Percentiles rank a stretch among this genome's conserved stretches.
Evolutionary conservation across 1,140 invertebrate species (phyloP).

Genomic region (Acromyrmex heyeri): DNA sequence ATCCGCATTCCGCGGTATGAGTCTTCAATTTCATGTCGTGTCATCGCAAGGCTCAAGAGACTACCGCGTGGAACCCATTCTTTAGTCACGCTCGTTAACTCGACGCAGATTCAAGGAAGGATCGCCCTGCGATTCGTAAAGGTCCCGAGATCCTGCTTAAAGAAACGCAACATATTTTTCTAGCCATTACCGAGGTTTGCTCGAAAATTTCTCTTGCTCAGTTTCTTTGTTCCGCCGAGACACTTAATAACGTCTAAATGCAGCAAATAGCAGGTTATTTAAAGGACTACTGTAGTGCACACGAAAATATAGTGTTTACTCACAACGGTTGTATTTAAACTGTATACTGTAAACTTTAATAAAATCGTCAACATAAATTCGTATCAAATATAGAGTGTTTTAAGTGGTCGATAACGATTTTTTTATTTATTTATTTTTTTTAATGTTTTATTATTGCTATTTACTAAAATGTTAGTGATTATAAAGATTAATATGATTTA

Average conservation of each 20-base stretch:
- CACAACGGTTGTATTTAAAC: not conserved
- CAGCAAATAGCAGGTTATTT: not conserved
- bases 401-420: not conserved
- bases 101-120: slow-evolving; percentile 3
- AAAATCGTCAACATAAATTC: not conserved
- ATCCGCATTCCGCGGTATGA: not conserved
- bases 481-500: no score
- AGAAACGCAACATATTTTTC: slow-evolving; percentile 23
- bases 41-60: slow-evolving; percentile 6
- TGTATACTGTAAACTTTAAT: not conserved
- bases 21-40: slow-evolving; percentile 44
- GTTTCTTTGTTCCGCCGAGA: not conserved
- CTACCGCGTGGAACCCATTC: slow-evolving; percentile 61
- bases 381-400: not conserved
- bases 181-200: not conserved
- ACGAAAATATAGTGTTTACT: not conserved
- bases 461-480: no score
- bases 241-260: not conserved
- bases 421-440: not conserved
- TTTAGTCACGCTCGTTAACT: slow-evolving; percentile 79
- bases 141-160: slow-evolving; percentile 24
- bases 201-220: slow-evolving; percentile 28
- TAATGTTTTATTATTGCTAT: not conserved
- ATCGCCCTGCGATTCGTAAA: slow-evolving; percentile 26
- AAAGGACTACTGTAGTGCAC: not conserved